Percentiles rank a stretch among this genome's conserved stretches.
phyloP scores from a whole-genome alignment of 2,113 vertebrate species.

The Lichenostomus cassidix region DNA sequence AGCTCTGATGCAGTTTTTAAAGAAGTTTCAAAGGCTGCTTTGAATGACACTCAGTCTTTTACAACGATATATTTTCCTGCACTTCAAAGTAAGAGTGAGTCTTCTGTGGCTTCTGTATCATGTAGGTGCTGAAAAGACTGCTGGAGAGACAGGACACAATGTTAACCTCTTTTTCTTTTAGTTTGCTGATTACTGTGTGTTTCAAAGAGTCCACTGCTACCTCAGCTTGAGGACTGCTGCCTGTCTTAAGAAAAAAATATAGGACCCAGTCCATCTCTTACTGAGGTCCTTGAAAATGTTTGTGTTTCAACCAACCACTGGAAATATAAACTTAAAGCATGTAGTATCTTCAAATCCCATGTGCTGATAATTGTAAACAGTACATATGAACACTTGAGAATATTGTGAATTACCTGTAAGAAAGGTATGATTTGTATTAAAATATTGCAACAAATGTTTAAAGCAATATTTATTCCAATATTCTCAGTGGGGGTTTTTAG shows the following conservation, averaged over 20 bases:
- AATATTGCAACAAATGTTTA: not conserved
- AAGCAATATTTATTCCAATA: not conserved
- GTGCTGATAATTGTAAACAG: not conserved
- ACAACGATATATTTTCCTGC: not conserved
- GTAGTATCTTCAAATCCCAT: not conserved
- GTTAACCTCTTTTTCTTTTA: not conserved
- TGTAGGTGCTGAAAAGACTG: not conserved
- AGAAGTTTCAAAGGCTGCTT: conserved; percentile 40
- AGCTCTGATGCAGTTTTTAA: conserved; percentile 4
- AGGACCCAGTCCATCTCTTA: not conserved
- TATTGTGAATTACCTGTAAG: not conserved
- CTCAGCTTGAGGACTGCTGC: not conserved
- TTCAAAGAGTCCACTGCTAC: not conserved
- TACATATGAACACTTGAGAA: conserved; percentile 4
- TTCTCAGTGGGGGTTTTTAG: not conserved
- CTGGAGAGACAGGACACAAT: not conserved
- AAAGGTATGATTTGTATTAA: conserved; percentile 12
- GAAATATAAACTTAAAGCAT: not conserved
- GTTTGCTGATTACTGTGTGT: not conserved
- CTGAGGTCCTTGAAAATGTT: not conserved
- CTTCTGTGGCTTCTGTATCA: conserved; percentile 10
- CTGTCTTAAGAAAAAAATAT: not conserved
- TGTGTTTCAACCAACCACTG: not conserved
- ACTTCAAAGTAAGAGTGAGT: conserved; percentile 24
- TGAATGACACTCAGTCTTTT: conserved; percentile 37